phyloP scores from a whole-genome alignment of 2,113 vertebrate species.

The Ellobius talpinus region DNA sequence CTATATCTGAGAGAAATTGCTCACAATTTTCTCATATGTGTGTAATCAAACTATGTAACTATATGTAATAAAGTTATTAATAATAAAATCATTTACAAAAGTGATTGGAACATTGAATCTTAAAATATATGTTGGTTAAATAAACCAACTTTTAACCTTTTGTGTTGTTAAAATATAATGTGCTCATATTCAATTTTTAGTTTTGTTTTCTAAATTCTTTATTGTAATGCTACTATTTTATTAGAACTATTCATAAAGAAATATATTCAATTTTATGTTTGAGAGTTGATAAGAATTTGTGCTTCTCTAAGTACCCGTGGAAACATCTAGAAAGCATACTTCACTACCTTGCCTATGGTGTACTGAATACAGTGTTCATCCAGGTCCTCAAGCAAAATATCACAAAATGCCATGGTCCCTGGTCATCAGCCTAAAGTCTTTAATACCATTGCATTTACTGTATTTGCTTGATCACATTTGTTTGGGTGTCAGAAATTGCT shows the following conservation, averaged over 20 bases:
- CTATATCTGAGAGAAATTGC: background rate
- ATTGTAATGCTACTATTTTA: background rate
- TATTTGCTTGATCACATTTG: background rate
- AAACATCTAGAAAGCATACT: background rate
- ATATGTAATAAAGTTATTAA: background rate
- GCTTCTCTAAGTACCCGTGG: background rate
- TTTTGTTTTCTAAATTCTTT: background rate
- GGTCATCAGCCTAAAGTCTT: background rate
- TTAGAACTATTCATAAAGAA: conserved; percentile 11
- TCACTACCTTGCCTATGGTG: background rate
- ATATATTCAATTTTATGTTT: background rate
- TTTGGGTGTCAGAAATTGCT: background rate
- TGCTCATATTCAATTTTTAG: background rate
- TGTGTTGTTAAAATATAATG: background rate
- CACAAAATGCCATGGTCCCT: background rate
- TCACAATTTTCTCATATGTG: background rate
- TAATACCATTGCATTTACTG: too few relatives aligned
- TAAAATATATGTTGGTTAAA: background rate
- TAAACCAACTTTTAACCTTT: background rate
- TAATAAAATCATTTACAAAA: background rate
- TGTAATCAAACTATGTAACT: background rate
- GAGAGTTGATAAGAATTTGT: background rate
- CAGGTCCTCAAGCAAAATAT: background rate
- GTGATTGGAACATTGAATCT: background rate
- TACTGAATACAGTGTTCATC: background rate